phyloP scores from a whole-genome alignment of 2,797 vertebrate genomes.

The Malurus leucopterus region DNA sequence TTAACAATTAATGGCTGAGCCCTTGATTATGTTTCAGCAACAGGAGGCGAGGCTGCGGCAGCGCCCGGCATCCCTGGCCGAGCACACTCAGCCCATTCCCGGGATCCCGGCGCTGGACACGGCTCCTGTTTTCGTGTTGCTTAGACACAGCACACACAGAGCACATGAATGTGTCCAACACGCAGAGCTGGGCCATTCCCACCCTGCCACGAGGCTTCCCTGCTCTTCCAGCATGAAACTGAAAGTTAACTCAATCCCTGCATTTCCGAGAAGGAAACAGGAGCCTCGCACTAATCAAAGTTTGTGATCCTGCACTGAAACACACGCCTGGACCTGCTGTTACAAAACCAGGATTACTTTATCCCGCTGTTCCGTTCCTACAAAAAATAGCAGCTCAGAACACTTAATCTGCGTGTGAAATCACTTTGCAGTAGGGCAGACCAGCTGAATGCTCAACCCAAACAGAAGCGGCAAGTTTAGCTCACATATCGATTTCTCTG shows the following conservation, averaged over 20 bases:
- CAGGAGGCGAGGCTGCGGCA: background rate
- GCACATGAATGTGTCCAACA: rapidly evolving
- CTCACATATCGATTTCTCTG: background rate
- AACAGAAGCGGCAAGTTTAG: background rate
- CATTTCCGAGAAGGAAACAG: background rate
- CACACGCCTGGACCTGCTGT: background rate
- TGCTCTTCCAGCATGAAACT: background rate
- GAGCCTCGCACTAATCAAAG: rapidly evolving
- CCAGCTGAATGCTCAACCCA: background rate
- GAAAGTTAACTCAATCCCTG: background rate
- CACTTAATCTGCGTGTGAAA: conserved; percentile 11
- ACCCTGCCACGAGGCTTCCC: background rate
- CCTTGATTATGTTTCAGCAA: background rate
- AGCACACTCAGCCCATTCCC: background rate
- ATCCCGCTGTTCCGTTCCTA: background rate
- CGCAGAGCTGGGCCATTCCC: rapidly evolving
- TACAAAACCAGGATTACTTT: conserved; percentile 4
- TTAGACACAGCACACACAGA: background rate
- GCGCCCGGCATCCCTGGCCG: background rate
- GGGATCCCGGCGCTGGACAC: background rate
- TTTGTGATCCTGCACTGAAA: background rate
- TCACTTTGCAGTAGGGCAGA: background rate
- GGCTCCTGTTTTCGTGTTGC: background rate
- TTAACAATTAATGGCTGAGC: background rate
- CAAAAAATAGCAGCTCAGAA: background rate